Base-by-base conservation (phyloP, 2,797 vertebrate species). In the Danio albolineatus region DNA sequence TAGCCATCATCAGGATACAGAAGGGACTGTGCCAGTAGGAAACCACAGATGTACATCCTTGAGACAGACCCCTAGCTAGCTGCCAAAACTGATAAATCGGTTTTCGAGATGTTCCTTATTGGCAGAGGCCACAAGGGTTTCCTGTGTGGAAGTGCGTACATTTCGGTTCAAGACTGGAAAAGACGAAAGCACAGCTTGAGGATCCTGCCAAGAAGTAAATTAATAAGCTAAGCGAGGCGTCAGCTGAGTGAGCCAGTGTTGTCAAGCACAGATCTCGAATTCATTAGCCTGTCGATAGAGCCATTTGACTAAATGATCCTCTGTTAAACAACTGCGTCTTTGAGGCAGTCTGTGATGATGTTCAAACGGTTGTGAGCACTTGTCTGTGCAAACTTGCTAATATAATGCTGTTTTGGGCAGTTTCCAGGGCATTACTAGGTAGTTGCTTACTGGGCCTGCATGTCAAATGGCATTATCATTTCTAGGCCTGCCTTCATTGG, bases 41-140 rank as follows among this genome's bases (percentile, higher is more conserved):
- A 73, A 84, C 54, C 48, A 73, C 85, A 86, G 85, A 86, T 86
- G 85, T 80, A 76, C 48, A 77, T 84, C 80, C 85, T 86, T 59
- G 85, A 86, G 85, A 84, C 78, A 39, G 51, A 64, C 54, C 74
- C 10, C 10, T 51, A 28, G 28, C 28, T n/a, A 44, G 49, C 78
- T 82, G 85, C 85, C 85, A 86, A 79, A 83, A 54, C 71, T 67
- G 49, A 84, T 80, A 72, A 76, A 78, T 86, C 65, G 39, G 41
- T 60, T 76, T 65, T 81, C 51, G 80, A 81, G 85, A 84, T 75
- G 74, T 83, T 86, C 85, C 78, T 71, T 46, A 71, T 19, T 86
- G 83, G 80, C 85, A 86, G 61, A 69, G 61, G 70, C 80, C 83
- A 81, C 77, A 86, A 86, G 80, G 80, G 74, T 86, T 86, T 84